Evolutionary conservation across 2,888 invertebrate genomes (phyloP).

Genomic region (Stenodema calcarata): DNA sequence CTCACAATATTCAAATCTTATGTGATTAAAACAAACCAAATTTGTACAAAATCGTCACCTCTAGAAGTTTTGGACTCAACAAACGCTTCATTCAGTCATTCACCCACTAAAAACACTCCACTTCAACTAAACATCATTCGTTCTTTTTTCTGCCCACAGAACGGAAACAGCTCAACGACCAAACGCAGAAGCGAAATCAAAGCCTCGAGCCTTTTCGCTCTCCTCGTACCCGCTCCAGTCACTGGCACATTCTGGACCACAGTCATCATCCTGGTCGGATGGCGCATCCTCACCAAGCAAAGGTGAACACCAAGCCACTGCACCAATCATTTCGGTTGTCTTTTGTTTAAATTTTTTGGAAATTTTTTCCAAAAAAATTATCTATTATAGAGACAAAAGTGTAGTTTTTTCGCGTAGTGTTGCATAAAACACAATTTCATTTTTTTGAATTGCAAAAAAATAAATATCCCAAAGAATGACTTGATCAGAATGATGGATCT

Average conservation of each 20-base stretch:
- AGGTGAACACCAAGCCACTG: slow-evolving; percentile 63
- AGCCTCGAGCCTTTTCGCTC: slow-evolving; percentile 66
- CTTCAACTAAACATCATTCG: background rate
- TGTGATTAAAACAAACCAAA: too few relatives aligned
- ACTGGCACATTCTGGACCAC: slow-evolving; percentile 70
- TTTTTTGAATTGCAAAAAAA: too few relatives aligned
- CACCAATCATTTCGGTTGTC: background rate
- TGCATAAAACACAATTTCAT: background rate
- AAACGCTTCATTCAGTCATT: too few relatives aligned
- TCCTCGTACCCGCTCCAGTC: slow-evolving; percentile 67
- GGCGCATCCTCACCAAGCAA: slow-evolving; percentile 68
- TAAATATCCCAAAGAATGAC: slow-evolving; percentile 44
- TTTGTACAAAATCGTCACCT: too few relatives aligned
- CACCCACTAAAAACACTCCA: too few relatives aligned
- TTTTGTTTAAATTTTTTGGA: background rate
- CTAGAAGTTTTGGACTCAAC: too few relatives aligned
- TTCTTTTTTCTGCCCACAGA: slow-evolving; percentile 29
- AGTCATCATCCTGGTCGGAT: slow-evolving; percentile 69
- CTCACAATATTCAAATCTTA: too few relatives aligned
- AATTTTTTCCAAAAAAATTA: background rate
- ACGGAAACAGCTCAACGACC: slow-evolving; percentile 22
- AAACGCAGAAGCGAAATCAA: slow-evolving; percentile 54
- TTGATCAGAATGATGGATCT: slow-evolving; percentile 44
- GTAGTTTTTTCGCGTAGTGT: slow-evolving; percentile 4
- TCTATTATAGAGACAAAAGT: background rate